Conservation (phyloP, 2,797 vertebrate genomes). For the Pangasius mekongensis region DNA sequence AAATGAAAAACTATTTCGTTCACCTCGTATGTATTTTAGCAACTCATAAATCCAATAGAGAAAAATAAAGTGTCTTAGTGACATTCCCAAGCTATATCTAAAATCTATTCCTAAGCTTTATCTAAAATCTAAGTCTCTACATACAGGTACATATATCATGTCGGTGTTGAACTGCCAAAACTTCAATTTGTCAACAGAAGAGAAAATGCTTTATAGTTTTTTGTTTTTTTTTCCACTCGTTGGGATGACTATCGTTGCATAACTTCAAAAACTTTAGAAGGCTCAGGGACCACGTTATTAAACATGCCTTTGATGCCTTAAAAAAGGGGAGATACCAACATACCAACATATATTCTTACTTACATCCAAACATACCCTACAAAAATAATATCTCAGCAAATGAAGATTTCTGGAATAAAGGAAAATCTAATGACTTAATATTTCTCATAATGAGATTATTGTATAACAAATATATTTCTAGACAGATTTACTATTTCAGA, state of each 20-base stretch:
- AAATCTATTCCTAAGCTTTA: background rate
- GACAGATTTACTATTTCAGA: background rate
- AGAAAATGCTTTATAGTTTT: slow-evolving; percentile 4
- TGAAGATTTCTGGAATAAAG: background rate
- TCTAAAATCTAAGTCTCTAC: background rate
- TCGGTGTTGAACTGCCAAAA: background rate
- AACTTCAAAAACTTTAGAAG: slow-evolving; percentile 2
- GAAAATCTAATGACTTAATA: background rate
- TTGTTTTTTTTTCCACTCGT: background rate
- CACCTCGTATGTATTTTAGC: background rate
- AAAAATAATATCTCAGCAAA: background rate
- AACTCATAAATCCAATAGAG: slow-evolving; percentile 20
- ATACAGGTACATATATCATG: slow-evolving; percentile 13
- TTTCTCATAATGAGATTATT: background rate
- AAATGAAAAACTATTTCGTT: background rate
- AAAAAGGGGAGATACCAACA: background rate
- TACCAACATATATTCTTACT: background rate
- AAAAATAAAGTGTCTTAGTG: background rate
- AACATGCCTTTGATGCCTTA: background rate
- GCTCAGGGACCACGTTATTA: background rate
- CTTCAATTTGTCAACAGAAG: background rate
- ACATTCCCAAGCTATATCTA: background rate
- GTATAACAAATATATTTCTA: background rate
- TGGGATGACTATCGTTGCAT: background rate
- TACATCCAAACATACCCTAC: background rate